These are phyloP conservation scores for Heterochromis multidens DNA, from an alignment of 2,113 vertebrate genomes.

Conservation along the genomic window DNA sequence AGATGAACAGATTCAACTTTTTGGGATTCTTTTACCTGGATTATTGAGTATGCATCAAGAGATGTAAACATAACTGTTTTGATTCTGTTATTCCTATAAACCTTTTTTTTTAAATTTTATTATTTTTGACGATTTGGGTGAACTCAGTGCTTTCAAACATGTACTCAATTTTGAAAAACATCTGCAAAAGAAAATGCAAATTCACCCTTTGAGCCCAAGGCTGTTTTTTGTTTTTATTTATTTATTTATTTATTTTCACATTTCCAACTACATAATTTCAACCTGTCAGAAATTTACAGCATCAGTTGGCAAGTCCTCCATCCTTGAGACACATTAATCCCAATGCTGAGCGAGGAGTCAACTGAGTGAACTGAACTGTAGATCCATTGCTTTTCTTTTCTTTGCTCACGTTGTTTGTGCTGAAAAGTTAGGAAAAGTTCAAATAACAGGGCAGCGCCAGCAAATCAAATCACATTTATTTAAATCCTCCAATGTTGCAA, in stretches of 20 bases:
- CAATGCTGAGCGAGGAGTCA: background rate
- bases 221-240: background rate
- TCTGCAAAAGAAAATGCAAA: background rate
- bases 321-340: background rate
- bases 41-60: too few species aligned
- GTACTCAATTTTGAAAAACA: background rate
- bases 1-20: too few species aligned
- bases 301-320: background rate
- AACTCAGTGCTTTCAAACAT: background rate
- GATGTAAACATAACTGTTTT: too few species aligned
- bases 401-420: background rate
- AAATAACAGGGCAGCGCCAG: background rate
- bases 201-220: background rate
- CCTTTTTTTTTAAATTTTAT: background rate
- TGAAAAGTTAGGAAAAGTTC: background rate
- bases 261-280: too few species aligned
- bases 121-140: background rate
- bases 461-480: background rate
- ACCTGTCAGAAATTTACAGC: background rate
- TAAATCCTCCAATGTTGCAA: background rate
- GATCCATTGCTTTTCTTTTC: background rate
- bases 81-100: background rate
- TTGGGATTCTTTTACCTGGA: too few species aligned
- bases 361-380: background rate
- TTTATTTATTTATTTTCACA: background rate